A percentile compares a stretch with the other conserved stretches of the same genome.
phyloP scores from a whole-genome alignment of 92 coral and sea anemone genomes.

The Epizoanthus illoricatus region DNA sequence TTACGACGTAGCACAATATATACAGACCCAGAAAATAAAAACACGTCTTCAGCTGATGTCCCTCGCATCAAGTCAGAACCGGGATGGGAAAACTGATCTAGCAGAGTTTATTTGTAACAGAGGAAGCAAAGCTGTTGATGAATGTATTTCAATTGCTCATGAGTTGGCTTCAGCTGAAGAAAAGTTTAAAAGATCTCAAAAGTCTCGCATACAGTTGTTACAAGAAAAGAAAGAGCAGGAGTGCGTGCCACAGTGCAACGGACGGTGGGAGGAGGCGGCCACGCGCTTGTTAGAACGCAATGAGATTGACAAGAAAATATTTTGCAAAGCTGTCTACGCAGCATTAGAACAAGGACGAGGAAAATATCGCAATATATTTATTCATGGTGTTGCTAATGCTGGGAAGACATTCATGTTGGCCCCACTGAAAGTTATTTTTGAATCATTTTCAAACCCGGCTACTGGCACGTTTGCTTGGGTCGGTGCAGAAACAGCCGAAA shows the following conservation, averaged over 20 bases:
- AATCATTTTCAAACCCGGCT: slow-evolving; percentile 43
- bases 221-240: slow-evolving; percentile 11
- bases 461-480: slow-evolving; percentile 59
- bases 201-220: slow-evolving; percentile 14
- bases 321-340: slow-evolving; percentile 23
- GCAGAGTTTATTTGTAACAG: slow-evolving; percentile 34
- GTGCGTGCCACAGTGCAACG: slow-evolving; percentile 17
- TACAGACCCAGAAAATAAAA: slow-evolving; percentile 10
- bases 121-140: slow-evolving; percentile 34
- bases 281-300: slow-evolving; percentile 23
- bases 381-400: slow-evolving; percentile 41
- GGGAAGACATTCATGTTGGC: slow-evolving; percentile 40
- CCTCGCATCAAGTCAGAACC: slow-evolving; percentile 35
- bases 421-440: slow-evolving; percentile 26
- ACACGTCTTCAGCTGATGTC: slow-evolving; percentile 29
- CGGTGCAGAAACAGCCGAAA: slow-evolving; percentile 43
- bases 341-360: slow-evolving; percentile 28
- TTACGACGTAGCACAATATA: slow-evolving; percentile 34
- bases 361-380: slow-evolving; percentile 40
- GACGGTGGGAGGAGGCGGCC: slow-evolving; percentile 20
- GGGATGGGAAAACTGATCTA: slow-evolving; percentile 24
- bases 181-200: slow-evolving; percentile 23
- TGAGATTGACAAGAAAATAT: background rate
- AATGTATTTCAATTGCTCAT: slow-evolving; percentile 23
- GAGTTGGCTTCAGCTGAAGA: slow-evolving; percentile 37